These are phyloP conservation scores for Ptychochromis oligacanthus DNA, from an alignment of 2,113 vertebrate genomes.

Conservation along the genomic window DNA sequence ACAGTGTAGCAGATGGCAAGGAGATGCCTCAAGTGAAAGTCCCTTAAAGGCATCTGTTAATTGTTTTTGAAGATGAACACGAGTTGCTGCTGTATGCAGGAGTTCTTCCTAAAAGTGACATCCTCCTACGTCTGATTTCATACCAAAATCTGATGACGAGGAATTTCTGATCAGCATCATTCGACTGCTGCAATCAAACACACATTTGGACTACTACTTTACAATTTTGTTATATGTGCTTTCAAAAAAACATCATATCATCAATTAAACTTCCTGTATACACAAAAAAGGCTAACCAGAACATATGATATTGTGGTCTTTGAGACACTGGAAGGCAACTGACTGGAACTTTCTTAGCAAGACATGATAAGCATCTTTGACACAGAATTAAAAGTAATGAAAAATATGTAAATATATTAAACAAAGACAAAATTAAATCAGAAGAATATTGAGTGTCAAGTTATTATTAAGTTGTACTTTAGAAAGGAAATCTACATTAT, in stretches of 20 bases:
- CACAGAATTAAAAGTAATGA: too few relatives aligned
- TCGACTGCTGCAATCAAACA: not conserved
- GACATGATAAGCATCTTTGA: too few relatives aligned
- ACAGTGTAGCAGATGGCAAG: slow-evolving; percentile 74
- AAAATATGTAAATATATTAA: too few relatives aligned
- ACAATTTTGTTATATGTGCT: not conserved
- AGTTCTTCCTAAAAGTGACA: not conserved
- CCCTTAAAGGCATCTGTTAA: slow-evolving; percentile 74
- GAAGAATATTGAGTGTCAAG: too few relatives aligned
- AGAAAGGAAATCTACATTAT: too few relatives aligned
- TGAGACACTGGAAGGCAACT: not conserved
- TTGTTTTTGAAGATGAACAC: slow-evolving; percentile 64
- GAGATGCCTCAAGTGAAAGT: slow-evolving; percentile 66
- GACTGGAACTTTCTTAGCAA: not conserved
- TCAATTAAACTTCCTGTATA: not conserved
- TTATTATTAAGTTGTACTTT: too few relatives aligned
- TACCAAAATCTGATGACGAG: slow-evolving; percentile 30
- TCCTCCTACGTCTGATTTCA: slow-evolving; percentile 17
- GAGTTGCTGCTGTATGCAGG: slow-evolving; percentile 34
- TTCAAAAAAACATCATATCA: not conserved
- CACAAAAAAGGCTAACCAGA: not conserved
- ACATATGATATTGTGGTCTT: not conserved
- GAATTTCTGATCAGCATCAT: slow-evolving; percentile 16
- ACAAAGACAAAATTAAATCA: too few relatives aligned
- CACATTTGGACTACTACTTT: not conserved